These are phyloP conservation scores for Epizoanthus illoricatus DNA, from an alignment of 92 coral and sea anemone genomes.

Conservation along the genomic window DNA sequence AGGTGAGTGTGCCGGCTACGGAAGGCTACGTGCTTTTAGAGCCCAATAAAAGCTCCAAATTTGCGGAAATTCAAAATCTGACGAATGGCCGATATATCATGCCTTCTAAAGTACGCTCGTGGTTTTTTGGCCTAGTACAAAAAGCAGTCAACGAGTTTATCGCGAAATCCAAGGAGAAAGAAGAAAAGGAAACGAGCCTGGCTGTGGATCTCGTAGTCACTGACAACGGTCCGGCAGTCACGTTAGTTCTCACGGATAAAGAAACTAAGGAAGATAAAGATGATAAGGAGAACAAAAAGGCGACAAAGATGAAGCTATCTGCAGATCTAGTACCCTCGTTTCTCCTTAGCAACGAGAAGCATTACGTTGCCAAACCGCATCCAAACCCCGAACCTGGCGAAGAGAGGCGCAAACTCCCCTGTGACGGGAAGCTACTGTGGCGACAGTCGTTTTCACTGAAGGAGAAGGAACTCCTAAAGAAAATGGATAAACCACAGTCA, in stretches of 20 bases:
- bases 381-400: not conserved
- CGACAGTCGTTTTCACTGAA: constrained; percentile 34
- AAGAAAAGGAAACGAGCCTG: constrained; percentile 7
- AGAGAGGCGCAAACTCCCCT: not conserved
- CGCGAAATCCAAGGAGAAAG: not conserved
- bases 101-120: constrained; percentile 22
- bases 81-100: not conserved
- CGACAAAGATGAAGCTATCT: constrained; percentile 8
- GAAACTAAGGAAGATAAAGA: constrained; percentile 34
- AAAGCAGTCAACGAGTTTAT: constrained; percentile 25
- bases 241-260: constrained; percentile 59
- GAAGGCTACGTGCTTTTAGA: constrained; percentile 8
- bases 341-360: constrained; percentile 35
- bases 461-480: constrained; percentile 28
- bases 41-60: not conserved
- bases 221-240: constrained; percentile 81
- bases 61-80: not conserved
- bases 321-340: constrained; percentile 51
- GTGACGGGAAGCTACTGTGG: constrained; percentile 14
- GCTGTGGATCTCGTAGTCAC: constrained; percentile 49
- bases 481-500: constrained; percentile 29
- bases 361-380: constrained; percentile 37
- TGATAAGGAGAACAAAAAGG: not conserved
- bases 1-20: not conserved
- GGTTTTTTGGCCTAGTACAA: constrained; percentile 33